Evolutionary conservation across 1,140 invertebrate genomes (phyloP).

Genomic region (Cryptotermes secundus): DNA sequence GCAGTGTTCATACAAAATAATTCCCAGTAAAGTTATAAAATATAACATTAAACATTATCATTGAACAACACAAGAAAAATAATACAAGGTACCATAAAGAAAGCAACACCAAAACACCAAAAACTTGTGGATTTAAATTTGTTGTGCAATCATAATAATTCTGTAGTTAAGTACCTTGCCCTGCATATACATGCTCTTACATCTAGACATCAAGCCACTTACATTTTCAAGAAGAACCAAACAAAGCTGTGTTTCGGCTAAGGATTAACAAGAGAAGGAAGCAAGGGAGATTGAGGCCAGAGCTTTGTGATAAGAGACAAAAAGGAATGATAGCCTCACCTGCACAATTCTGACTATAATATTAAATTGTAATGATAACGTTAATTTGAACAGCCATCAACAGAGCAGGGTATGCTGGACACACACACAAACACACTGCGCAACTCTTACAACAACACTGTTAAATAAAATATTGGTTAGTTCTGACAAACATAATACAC

Average conservation of each 20-base stretch:
- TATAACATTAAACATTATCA: neutral
- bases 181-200: neutral
- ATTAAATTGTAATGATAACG: neutral
- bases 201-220: slow-evolving; percentile 6
- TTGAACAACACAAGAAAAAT: neutral
- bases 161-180: neutral
- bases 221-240: neutral
- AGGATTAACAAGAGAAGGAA: neutral
- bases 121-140: neutral
- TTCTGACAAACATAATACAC: neutral
- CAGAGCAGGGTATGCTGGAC: neutral
- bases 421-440: neutral
- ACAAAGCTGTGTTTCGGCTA: neutral
- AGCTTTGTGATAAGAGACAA: neutral
- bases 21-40: neutral
- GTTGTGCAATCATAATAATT: neutral
- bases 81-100: neutral
- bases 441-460: neutral
- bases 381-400: neutral
- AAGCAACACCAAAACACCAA: neutral
- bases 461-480: neutral
- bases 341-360: neutral
- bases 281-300: neutral
- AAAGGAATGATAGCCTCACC: neutral
- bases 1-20: neutral